Percentiles rank a stretch among this genome's conserved stretches.
phyloP scores from a whole-genome alignment of 2,797 vertebrate genomes.

The Acanthornis magna region DNA sequence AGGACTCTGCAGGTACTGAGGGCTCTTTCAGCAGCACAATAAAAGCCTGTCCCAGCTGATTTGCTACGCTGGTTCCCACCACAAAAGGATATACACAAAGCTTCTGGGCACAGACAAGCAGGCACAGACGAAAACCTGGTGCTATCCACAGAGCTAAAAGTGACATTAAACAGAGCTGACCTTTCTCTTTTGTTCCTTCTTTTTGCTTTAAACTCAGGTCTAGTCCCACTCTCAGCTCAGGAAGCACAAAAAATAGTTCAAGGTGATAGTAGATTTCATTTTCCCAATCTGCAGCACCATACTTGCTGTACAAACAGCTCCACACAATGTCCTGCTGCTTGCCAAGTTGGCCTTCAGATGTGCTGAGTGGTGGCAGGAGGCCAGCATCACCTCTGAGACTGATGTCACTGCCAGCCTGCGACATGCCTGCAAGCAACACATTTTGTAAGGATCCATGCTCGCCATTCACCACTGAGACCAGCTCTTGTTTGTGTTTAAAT shows the following conservation, averaged over 20 bases:
- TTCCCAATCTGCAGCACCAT: not conserved
- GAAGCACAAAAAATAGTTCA: not conserved
- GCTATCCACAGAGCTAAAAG: not conserved
- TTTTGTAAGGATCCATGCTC: not conserved
- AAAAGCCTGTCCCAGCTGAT: not conserved
- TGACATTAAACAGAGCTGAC: not conserved
- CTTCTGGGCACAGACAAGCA: not conserved
- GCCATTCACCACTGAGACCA: not conserved
- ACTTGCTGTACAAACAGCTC: not conserved
- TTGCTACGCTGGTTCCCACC: not conserved
- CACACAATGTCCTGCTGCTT: not conserved
- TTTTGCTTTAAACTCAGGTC: not conserved
- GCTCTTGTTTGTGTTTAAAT: not conserved
- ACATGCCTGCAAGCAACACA: not conserved
- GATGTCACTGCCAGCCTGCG: not conserved
- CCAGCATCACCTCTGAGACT: not conserved
- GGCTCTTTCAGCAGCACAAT: not conserved
- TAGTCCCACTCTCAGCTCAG: not conserved
- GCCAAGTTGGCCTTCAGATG: not conserved
- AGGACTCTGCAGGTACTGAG: not conserved
- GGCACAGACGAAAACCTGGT: not conserved
- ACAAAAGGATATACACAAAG: not conserved
- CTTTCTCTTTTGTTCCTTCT: not conserved
- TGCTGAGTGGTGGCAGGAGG: not conserved
- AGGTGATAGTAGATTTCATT: not conserved